Evolutionary conservation across 1,140 invertebrate species (phyloP).

Genomic region (Dendrolimus punctatus): DNA sequence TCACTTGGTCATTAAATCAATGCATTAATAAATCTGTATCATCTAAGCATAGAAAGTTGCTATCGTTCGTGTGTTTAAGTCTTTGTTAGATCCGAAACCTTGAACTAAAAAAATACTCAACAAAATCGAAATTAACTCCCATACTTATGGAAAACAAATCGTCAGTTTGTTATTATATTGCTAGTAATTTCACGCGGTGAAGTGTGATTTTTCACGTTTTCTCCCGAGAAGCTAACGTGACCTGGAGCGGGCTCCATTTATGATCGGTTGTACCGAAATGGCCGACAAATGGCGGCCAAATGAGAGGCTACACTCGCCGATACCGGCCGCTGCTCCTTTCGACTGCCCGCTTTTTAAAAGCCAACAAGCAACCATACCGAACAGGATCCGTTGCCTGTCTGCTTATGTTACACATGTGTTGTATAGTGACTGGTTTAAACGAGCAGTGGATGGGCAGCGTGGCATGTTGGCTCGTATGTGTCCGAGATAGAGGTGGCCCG

Average conservation of each 20-base stretch:
- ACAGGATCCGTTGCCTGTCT: no score
- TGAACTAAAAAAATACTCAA: no score
- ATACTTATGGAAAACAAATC: neutral
- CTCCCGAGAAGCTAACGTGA: constrained; percentile 62
- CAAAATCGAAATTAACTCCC: no score
- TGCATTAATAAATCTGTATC: no score
- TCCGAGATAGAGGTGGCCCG: constrained; percentile 36
- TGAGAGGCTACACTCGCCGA: constrained; percentile 67
- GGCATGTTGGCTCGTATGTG: constrained; percentile 11
- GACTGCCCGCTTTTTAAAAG: constrained; percentile 35
- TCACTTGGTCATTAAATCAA: no score
- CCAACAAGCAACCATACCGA: neutral
- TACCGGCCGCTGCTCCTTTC: constrained; percentile 44
- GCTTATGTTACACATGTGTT: no score
- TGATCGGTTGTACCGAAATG: constrained; percentile 67
- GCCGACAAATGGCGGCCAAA: constrained; percentile 70
- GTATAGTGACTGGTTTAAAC: constrained; percentile 1
- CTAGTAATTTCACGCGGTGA: constrained; percentile 53
- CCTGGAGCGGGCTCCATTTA: constrained; percentile 64
- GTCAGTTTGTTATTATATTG: constrained; percentile 8
- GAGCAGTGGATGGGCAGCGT: constrained; percentile 23
- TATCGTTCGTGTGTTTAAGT: no score
- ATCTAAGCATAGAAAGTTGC: no score
- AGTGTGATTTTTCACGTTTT: constrained; percentile 69
- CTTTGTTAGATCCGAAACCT: no score